Percentiles rank a stretch among this genome's conserved stretches.
These are phyloP conservation scores for Paramisgurnus dabryanus DNA, from an alignment of 2,113 vertebrate genomes.

Conservation along the genomic window DNA sequence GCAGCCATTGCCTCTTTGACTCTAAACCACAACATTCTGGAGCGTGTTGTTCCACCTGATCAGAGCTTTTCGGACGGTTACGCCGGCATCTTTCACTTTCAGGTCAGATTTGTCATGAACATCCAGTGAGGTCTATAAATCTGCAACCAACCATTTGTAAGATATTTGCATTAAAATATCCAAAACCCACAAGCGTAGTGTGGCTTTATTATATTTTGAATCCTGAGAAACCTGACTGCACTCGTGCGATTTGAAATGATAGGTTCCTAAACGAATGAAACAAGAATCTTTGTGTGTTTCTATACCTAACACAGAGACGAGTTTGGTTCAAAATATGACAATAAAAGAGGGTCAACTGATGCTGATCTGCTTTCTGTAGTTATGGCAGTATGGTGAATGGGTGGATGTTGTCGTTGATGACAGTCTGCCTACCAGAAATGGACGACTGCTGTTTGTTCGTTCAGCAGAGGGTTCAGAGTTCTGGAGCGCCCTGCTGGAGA, in stretches of 20 bases:
- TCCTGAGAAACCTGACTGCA: too few relatives aligned
- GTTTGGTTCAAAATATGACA: conserved; percentile 54
- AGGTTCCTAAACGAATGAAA: too few relatives aligned
- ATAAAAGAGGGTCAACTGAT: background rate
- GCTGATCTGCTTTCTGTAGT: background rate
- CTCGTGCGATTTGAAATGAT: too few relatives aligned
- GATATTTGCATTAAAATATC: too few relatives aligned
- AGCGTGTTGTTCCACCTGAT: conserved; percentile 74
- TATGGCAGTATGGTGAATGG: conserved; percentile 48
- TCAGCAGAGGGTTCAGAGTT: conserved; percentile 32
- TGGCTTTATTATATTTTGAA: too few relatives aligned
- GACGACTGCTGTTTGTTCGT: conserved; percentile 39
- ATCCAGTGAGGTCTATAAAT: too few relatives aligned
- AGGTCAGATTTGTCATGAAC: conserved; percentile 64
- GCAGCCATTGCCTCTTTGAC: conserved; percentile 90
- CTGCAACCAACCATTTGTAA: too few relatives aligned
- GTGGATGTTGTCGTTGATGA: conserved; percentile 46
- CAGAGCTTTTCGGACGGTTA: conserved; percentile 80
- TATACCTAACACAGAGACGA: too few relatives aligned
- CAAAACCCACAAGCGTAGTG: too few relatives aligned
- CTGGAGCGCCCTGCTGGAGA: conserved; percentile 45
- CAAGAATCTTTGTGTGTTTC: too few relatives aligned
- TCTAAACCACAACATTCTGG: conserved; percentile 78
- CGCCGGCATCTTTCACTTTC: conserved; percentile 86
- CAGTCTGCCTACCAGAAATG: conserved; percentile 26